These are phyloP conservation scores for Zeuzera pyrina DNA, from an alignment of 2,888 invertebrate species.

Conservation along the genomic window DNA sequence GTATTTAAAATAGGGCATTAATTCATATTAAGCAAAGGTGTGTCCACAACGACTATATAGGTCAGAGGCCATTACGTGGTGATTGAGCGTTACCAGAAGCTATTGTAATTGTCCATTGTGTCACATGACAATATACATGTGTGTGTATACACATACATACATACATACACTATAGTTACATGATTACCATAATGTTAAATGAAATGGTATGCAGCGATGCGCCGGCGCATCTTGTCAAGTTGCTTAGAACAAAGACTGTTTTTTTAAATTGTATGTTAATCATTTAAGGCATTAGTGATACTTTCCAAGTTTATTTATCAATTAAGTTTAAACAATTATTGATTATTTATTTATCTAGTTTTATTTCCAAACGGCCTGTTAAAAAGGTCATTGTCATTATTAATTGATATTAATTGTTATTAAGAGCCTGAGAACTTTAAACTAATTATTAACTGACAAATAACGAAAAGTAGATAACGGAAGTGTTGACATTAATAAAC, in stretches of 20 bases:
- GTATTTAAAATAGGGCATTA: slow-evolving; percentile 42
- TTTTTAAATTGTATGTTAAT: slow-evolving; percentile 33
- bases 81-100: slow-evolving; percentile 35
- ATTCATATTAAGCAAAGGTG: no score
- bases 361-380: no score
- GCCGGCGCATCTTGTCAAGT: slow-evolving; percentile 4
- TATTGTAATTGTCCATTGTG: slow-evolving; percentile 49
- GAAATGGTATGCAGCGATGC: slow-evolving; percentile 5
- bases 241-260: slow-evolving; percentile 3
- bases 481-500: no score
- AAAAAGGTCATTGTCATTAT: no score
- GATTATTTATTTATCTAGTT: background rate
- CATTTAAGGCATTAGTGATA: slow-evolving; percentile 2
- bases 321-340: background rate
- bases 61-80: slow-evolving; percentile 42
- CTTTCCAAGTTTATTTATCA: background rate
- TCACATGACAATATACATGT: slow-evolving; percentile 29
- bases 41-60: slow-evolving; percentile 35
- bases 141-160: no score
- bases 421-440: no score
- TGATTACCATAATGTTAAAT: slow-evolving; percentile 35
- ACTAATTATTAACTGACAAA: no score
- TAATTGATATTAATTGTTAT: no score
- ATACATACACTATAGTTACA: no score
- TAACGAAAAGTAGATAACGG: no score